Conservation (phyloP, 2,888 invertebrate genomes). For the Cosmia pyralina region DNA sequence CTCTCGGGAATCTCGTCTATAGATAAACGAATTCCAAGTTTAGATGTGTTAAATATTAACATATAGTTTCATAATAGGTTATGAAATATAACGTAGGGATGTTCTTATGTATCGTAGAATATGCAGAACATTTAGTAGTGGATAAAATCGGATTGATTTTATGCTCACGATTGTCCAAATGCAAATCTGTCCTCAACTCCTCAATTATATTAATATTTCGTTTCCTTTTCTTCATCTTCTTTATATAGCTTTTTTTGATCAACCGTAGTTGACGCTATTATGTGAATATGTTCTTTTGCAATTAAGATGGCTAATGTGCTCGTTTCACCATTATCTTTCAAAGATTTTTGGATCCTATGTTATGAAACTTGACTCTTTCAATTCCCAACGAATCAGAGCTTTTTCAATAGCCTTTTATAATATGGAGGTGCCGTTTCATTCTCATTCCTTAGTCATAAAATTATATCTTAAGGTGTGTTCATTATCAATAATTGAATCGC, state of each 20-base stretch:
- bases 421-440: not conserved
- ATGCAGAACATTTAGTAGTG: not conserved
- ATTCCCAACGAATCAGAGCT: not conserved
- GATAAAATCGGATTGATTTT: not conserved
- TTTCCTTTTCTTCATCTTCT: not conserved
- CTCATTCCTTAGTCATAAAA: not conserved
- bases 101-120: too few relatives aligned
- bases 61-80: constrained; percentile 69
- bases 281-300: not conserved
- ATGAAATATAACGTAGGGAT: constrained; percentile 5
- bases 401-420: not conserved
- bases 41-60: constrained; percentile 86
- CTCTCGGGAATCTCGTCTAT: constrained; percentile 79
- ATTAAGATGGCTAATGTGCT: not conserved
- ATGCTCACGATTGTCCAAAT: not conserved
- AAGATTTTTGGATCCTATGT: not conserved
- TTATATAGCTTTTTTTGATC: not conserved
- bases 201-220: not conserved
- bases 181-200: not conserved
- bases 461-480: not conserved
- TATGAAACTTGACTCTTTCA: not conserved
- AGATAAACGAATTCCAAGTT: constrained; percentile 87
- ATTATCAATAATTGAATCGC: constrained; percentile 5
- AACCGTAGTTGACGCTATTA: not conserved
- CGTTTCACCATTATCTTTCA: rapidly evolving